Percentiles rank a stretch among this genome's conserved stretches.
phyloP scores from a whole-genome alignment of 2,113 vertebrate species.

The Tragulus kanchil region DNA sequence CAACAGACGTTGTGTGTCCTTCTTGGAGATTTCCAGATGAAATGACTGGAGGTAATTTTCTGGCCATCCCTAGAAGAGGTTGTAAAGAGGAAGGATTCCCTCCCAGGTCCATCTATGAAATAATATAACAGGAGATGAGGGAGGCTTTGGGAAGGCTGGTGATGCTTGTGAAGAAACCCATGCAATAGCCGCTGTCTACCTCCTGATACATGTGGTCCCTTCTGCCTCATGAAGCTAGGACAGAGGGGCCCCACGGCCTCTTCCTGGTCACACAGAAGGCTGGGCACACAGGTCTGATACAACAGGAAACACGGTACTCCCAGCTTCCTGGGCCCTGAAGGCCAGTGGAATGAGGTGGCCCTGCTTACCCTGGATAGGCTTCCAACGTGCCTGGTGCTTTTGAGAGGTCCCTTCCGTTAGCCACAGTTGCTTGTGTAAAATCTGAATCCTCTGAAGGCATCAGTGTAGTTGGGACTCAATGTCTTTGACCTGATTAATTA shows the following conservation, averaged over 20 bases:
- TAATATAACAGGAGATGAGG: background rate
- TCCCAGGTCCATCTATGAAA: background rate
- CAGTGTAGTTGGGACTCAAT: constrained; percentile 45
- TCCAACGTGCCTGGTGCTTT: constrained; percentile 26
- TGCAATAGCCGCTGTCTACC: background rate
- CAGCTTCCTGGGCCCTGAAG: constrained; percentile 9
- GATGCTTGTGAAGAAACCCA: background rate
- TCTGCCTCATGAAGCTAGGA: background rate
- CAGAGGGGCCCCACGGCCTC: background rate
- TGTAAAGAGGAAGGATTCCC: background rate
- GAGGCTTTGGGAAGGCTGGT: background rate
- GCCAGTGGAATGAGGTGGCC: background rate
- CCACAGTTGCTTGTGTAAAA: constrained; percentile 11
- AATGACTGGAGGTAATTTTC: background rate
- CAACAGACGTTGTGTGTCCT: background rate
- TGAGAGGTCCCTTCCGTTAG: background rate
- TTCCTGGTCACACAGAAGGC: background rate
- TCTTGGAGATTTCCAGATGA: background rate
- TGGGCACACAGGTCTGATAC: background rate
- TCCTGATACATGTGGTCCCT: background rate
- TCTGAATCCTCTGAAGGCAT: constrained; percentile 35
- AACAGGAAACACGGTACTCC: background rate
- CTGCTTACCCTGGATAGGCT: background rate
- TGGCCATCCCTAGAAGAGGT: background rate
- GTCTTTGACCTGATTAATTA: constrained; percentile 67